Percentiles rank a stretch among this genome's conserved stretches.
phyloP scores from a whole-genome alignment of 2,888 invertebrate genomes.

The Xylota segnis region DNA sequence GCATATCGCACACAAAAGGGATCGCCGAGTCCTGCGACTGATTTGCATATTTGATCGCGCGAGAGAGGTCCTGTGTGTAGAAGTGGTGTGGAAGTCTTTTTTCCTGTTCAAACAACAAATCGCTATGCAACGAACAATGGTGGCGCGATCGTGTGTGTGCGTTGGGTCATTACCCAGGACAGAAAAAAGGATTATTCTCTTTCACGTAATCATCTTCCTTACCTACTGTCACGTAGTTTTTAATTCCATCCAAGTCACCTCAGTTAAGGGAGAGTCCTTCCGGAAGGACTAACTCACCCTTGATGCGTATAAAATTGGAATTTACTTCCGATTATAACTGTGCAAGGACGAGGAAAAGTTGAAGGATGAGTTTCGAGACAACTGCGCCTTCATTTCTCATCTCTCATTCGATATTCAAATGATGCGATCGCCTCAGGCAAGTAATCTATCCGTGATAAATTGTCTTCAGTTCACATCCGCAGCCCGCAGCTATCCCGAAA shows the following conservation, averaged over 20 bases:
- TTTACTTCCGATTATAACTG: slow-evolving; percentile 65
- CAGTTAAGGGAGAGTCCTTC: slow-evolving; percentile 39
- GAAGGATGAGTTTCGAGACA: slow-evolving; percentile 57
- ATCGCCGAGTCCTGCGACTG: slow-evolving; percentile 72
- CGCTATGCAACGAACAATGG: slow-evolving; percentile 55
- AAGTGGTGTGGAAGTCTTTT: slow-evolving; percentile 57
- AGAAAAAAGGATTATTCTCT: slow-evolving; percentile 65
- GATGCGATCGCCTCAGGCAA: slow-evolving; percentile 73
- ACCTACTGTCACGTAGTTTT: slow-evolving; percentile 69
- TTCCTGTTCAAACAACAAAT: slow-evolving; percentile 59
- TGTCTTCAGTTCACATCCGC: slow-evolving; percentile 55
- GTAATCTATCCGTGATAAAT: slow-evolving; percentile 70
- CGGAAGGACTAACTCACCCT: slow-evolving; percentile 67
- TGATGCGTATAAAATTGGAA: slow-evolving; percentile 62
- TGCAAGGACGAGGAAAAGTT: slow-evolving; percentile 22
- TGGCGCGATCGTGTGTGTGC: slow-evolving; percentile 60
- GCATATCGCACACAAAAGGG: slow-evolving; percentile 74
- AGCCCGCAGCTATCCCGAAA: slow-evolving; percentile 41
- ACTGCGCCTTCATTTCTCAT: slow-evolving; percentile 62
- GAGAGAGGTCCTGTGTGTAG: slow-evolving; percentile 69
- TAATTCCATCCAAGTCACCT: slow-evolving; percentile 39
- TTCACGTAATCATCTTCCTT: slow-evolving; percentile 62
- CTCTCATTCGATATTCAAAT: slow-evolving; percentile 69
- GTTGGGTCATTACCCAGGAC: slow-evolving; percentile 72
- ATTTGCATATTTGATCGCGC: slow-evolving; percentile 77